Base-by-base conservation (phyloP, 2,888 invertebrate species). In the Lampropteryx suffumata region DNA sequence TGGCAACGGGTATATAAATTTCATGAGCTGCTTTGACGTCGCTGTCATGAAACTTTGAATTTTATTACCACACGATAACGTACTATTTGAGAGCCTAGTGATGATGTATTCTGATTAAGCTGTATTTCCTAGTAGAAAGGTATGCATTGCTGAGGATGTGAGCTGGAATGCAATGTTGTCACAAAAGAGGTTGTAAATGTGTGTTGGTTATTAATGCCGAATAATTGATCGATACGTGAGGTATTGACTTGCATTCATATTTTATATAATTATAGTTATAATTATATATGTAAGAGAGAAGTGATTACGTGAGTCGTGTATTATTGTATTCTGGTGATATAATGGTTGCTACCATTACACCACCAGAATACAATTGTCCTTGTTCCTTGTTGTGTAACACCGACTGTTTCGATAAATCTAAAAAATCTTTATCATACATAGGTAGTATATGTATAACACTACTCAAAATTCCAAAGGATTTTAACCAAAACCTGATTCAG, bases 1-100 rank as follows among this genome's bases (percentile, higher is more conserved):
- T 59, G 65, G 68, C 69, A 73, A 73, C 72, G 61, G 66, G 58
- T 62, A 71, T 76, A 68, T 74, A 74, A 73, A 73, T 76, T 76
- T 73, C 76, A 76, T 74, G 76, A 76, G 65, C 43, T 39, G 64
- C 72, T 73, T 72, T 71, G 73, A 64, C 42, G 41, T 37, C 55
- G 48, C 47, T 57, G 57, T 61, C 53, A 41, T 44, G 34, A 33
- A 42, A 44, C 13, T 48, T 48, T 48, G 40, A 32, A 44, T 36
- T 35, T 36, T 53, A 44, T 44, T 27, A 44, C 48, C 17, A 10
- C 8, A 5, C 1, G 9, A 7, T 44, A 49, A 35, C 27, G 40
- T 40, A 13, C 28, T 28, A 27, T 37, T 46, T 7, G 27, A 24
- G 9, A 1, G 6, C 28, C 17, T 34, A 26, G 12, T 17, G 7